These are phyloP conservation scores for Melanchra persicariae DNA, from an alignment of 2,888 invertebrate genomes.

Conservation along the genomic window DNA sequence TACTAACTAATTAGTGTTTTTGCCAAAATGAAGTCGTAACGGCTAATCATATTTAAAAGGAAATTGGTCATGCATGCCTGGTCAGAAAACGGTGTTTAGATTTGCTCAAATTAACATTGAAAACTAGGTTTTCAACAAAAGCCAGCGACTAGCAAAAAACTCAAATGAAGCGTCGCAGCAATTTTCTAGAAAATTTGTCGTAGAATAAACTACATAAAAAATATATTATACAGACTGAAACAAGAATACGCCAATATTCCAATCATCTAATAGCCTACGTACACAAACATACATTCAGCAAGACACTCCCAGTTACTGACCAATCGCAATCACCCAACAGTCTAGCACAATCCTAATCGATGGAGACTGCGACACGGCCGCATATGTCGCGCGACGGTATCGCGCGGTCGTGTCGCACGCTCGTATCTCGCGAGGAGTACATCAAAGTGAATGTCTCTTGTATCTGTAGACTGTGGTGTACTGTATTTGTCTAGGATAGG, in stretches of 20 bases:
- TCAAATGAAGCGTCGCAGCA: not conserved
- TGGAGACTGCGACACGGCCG: slow-evolving; percentile 32
- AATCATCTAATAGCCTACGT: slow-evolving; percentile 46
- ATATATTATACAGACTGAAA: not conserved
- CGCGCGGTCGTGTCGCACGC: slow-evolving; percentile 46
- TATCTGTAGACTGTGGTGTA: slow-evolving; percentile 49
- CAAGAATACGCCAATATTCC: not conserved
- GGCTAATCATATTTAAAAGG: not conserved
- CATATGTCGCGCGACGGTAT: slow-evolving; percentile 49
- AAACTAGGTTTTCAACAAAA: not conserved
- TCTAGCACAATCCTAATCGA: slow-evolving; percentile 43
- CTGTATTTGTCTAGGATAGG: slow-evolving; percentile 43
- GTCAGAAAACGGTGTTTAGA: not conserved
- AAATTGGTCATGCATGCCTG: not conserved
- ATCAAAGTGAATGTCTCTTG: slow-evolving; percentile 68
- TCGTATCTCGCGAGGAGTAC: slow-evolving; percentile 57
- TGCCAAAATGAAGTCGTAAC: not conserved
- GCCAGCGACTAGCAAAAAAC: too few relatives aligned
- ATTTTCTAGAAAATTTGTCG: not conserved
- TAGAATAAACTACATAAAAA: too few relatives aligned
- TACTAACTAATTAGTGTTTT: not conserved
- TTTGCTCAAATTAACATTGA: not conserved
- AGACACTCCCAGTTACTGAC: slow-evolving; percentile 10
- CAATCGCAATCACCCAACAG: slow-evolving; percentile 36
- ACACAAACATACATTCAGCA: not conserved